A percentile compares a stretch with the other conserved stretches of the same genome.
Conservation (phyloP, 2,113 vertebrate genomes). For the Budorcas taxicolor region DNA sequence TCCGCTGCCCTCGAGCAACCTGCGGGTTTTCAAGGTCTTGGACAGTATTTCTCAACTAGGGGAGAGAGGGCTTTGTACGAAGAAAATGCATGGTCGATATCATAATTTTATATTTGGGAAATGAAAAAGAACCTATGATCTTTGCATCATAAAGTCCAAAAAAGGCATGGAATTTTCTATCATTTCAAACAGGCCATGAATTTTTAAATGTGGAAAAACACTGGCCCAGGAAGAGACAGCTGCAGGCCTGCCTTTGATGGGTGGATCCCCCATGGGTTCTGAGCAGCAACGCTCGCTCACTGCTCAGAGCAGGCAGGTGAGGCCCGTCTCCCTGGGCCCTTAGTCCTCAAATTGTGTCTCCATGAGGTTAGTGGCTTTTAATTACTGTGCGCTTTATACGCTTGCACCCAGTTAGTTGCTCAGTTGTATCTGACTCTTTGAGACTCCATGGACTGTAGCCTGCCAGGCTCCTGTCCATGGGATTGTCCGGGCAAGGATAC, state of each 20-base stretch:
- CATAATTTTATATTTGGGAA: conserved; percentile 1
- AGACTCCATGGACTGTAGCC: neutral
- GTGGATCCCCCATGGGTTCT: neutral
- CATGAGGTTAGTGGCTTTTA: neutral
- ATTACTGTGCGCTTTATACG: neutral
- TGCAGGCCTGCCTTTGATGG: neutral
- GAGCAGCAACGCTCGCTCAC: neutral
- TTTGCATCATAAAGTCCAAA: conserved; percentile 25
- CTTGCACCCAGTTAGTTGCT: neutral
- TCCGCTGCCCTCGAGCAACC: neutral
- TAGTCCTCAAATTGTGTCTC: neutral
- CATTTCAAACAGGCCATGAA: conserved; percentile 51
- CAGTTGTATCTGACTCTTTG: neutral
- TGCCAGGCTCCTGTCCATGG: neutral
- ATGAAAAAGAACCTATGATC: neutral
- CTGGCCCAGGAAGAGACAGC: neutral
- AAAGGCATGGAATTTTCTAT: neutral
- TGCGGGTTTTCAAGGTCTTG: neutral
- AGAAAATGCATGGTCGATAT: neutral
- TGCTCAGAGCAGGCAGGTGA: neutral
- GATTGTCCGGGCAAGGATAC: neutral
- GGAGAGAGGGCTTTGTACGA: neutral
- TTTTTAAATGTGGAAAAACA: conserved; percentile 65
- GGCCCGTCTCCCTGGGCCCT: neutral
- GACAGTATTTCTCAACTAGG: neutral